Conservation (phyloP, 2,797 vertebrate genomes). For the Scolopax rusticola region DNA sequence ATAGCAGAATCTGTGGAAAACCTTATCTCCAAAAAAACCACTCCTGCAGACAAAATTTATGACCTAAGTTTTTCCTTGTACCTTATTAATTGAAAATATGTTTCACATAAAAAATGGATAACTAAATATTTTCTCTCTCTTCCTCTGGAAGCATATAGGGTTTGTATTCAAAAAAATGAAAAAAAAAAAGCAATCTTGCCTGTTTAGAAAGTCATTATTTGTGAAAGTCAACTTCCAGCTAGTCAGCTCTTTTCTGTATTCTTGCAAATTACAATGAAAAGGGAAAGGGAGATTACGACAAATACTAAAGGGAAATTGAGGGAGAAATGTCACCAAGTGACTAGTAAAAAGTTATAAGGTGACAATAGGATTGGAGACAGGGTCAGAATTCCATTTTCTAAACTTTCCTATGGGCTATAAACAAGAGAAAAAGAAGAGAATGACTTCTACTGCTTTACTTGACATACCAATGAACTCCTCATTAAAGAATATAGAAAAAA, state of each 20-base stretch:
- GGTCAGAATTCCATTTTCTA: not conserved
- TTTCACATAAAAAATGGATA: not conserved
- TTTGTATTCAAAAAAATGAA: not conserved
- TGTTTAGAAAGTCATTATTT: not conserved
- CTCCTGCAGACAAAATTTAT: not conserved
- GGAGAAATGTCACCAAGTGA: not conserved
- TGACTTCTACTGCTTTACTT: not conserved
- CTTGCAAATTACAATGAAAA: not conserved
- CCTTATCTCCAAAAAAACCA: not conserved
- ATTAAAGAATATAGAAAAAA: not conserved
- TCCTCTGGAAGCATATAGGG: not conserved
- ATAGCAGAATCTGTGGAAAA: not conserved
- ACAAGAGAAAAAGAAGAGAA: accelerated
- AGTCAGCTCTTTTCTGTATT: not conserved
- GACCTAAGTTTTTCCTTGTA: not conserved
- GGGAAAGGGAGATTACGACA: not conserved
- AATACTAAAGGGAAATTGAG: not conserved
- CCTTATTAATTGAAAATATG: not conserved
- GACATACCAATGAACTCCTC: not conserved
- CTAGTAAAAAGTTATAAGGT: not conserved
- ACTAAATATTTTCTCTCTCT: not conserved
- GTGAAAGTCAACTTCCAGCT: not conserved
- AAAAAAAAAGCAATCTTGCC: not conserved
- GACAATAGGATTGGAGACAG: not conserved
- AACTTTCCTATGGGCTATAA: not conserved